Evolutionary conservation across 1,140 invertebrate species (phyloP).

Genomic region (Diuraphis noxia): DNA sequence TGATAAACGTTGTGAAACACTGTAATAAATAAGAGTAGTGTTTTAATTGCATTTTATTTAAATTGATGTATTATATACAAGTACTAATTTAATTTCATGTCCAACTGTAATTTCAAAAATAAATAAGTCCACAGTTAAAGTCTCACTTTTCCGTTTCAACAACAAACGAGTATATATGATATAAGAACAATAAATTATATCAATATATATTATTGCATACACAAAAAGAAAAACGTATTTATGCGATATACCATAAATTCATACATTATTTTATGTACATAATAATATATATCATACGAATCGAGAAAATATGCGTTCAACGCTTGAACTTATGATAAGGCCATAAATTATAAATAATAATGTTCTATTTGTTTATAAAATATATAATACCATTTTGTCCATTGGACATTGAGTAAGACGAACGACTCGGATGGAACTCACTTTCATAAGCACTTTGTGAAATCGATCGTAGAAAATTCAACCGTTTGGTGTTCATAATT

Average conservation of each 20-base stretch:
- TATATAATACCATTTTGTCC: too few relatives aligned
- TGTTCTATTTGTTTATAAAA: background rate
- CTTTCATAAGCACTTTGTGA: background rate
- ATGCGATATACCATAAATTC: background rate
- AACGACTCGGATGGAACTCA: background rate
- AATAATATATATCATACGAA: background rate
- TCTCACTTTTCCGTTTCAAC: background rate
- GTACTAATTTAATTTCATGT: constrained; percentile 18
- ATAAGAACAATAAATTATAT: background rate
- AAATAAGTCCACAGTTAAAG: background rate
- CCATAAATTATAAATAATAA: background rate
- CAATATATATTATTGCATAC: background rate
- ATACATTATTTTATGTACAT: background rate
- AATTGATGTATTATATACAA: background rate
- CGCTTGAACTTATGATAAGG: background rate
- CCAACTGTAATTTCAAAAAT: background rate
- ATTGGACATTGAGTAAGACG: background rate
- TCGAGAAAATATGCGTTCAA: background rate
- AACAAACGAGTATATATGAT: background rate
- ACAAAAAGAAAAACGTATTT: background rate
- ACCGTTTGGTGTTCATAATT: background rate
- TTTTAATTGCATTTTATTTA: constrained; percentile 28
- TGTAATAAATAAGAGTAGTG: background rate
- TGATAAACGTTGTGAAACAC: background rate
- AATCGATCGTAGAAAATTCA: background rate